Percentiles rank a stretch among this genome's conserved stretches.
Evolutionary conservation across 2,113 vertebrate genomes (phyloP).

Genomic region (Neolamprologus variostigma): DNA sequence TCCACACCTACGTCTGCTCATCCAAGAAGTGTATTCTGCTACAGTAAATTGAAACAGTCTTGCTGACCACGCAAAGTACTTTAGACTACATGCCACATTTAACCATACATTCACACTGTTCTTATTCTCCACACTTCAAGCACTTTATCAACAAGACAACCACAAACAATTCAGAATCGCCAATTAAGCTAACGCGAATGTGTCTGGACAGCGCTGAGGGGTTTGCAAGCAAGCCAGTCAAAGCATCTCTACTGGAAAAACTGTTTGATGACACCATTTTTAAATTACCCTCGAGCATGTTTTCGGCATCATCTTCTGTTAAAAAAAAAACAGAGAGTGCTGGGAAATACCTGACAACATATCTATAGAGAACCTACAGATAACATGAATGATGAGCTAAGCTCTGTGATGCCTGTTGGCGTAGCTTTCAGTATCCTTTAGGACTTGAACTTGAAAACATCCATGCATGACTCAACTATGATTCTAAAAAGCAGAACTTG

Average conservation of each 20-base stretch:
- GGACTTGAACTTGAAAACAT: not conserved
- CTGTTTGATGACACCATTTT: not conserved
- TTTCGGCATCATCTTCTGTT: not conserved
- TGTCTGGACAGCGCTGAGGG: not conserved
- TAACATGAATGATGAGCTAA: not conserved
- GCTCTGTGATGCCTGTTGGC: not conserved
- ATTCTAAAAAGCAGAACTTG: not conserved
- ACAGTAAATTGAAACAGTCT: not conserved
- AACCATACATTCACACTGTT: not conserved
- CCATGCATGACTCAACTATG: not conserved
- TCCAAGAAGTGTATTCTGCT: not conserved
- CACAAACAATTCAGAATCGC: not conserved
- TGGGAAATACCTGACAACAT: not conserved
- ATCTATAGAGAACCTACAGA: not conserved
- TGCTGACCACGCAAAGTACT: not conserved
- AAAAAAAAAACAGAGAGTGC: not conserved
- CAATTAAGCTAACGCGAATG: not conserved
- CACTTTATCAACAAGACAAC: not conserved
- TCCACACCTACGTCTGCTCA: not conserved
- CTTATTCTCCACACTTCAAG: not conserved
- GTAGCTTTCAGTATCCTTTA: not conserved
- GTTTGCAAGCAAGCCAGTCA: not conserved
- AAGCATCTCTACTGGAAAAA: not conserved
- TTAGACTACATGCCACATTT: not conserved
- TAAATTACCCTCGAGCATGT: not conserved